Conservation (phyloP, 2,797 vertebrate species). For the Cephalopachus bancanus region DNA sequence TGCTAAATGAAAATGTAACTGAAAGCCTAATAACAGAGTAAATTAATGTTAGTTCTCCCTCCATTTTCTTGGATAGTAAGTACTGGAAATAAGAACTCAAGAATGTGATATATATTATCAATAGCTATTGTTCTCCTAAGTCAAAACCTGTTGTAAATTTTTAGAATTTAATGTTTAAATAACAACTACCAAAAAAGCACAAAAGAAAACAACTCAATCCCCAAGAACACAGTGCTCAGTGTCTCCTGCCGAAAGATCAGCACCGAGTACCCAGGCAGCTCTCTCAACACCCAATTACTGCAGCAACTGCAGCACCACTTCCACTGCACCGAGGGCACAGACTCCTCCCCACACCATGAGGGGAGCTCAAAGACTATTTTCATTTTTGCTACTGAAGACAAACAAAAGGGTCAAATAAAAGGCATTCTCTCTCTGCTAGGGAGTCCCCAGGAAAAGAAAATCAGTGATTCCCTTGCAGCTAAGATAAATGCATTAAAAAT, state of each 20-base stretch:
- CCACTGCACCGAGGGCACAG: background rate
- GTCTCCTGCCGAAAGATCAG: background rate
- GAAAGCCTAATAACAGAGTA: background rate
- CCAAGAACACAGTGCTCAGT: background rate
- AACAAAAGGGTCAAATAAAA: constrained; percentile 71
- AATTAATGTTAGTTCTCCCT: background rate
- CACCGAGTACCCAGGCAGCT: background rate
- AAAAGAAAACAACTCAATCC: background rate
- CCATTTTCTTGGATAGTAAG: background rate
- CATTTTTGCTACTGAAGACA: constrained; percentile 41
- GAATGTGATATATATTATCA: background rate
- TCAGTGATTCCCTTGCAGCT: background rate
- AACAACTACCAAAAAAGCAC: background rate
- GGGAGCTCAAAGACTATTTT: background rate
- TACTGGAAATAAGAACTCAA: background rate
- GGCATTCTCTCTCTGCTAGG: constrained; percentile 12
- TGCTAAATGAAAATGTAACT: background rate
- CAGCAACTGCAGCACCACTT: background rate
- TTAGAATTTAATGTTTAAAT: constrained; percentile 29
- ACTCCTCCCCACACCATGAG: background rate
- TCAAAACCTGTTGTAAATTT: background rate
- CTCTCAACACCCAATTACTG: background rate
- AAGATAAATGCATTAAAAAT: background rate
- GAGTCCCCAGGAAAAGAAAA: constrained; percentile 13
- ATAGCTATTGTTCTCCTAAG: background rate